Evolutionary conservation across 2,888 invertebrate species (phyloP), one percentile per base, ranked within the genome.

Genomic region (Patella depressa): DNA sequence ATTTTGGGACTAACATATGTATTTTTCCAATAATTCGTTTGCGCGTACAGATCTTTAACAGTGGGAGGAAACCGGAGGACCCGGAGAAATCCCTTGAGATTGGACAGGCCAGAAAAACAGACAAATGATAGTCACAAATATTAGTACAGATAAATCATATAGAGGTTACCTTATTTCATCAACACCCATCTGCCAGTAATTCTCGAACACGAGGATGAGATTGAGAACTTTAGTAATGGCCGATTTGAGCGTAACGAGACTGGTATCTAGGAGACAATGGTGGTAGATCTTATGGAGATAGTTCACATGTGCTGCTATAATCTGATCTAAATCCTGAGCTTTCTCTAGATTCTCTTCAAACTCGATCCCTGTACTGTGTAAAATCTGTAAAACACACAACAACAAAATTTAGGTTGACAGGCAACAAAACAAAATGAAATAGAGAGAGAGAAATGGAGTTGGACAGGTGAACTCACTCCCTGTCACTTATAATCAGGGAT

Each of bases 361-460:
- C 82, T 91, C 90, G 19, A 90, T 80, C 0, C 89, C 89, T 2
- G 88, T 87, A 74, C 88, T 89, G 81, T 90, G 90, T 24, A 91
- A 81, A 75, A 89, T 90, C 91, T 91, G 83, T 2, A 79, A 79
- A 65, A 72, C 72, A 19, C 29, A 59, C 24, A 17, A 70, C 71
- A 75, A 34, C 34, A 15, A 19, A 19, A 73, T 17, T 73, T 45
- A 72, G 7, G 55, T 1, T 69, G 19, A n/a, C 17, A 17, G 34
- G 74, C 65, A 57, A 24, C 72, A 53, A 71, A 17, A 9, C 9
- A 9, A 45, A 45, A 45, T 45, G 7, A 45, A 45, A 9, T 34
- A 24, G 24, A 24, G 24, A 24, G 24, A 24, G 0, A 24, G 24
- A 24, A 24, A 24, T 24, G 24, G 24, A 1, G 24, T 24, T 24